Base-by-base conservation (phyloP, 2,888 invertebrate genomes). In the Alloscopus bannaensis region DNA sequence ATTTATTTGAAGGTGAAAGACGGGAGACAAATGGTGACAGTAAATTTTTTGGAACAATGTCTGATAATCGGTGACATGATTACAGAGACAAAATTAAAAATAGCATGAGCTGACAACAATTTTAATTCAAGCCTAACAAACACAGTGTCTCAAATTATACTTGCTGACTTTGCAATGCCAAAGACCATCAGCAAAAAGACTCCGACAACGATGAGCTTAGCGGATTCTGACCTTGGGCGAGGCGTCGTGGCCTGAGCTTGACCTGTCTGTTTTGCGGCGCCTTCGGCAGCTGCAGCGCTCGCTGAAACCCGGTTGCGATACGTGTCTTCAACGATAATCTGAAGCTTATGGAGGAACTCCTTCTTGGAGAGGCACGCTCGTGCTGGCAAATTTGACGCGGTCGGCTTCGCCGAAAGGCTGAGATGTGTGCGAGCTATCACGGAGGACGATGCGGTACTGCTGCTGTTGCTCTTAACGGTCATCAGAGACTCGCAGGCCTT, bases 331-430 rank as follows among this genome's bases (percentile, higher is more conserved):
- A 26, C 55, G 3, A 55, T 8, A 55, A 2, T 13, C 3, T 72
- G 29, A 26, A 73, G 18, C 22, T 57, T 73, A 24, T 57, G 11
- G 20, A 73, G 40, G 18, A 73, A 73, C 22, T 73, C 73, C 1
- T 22, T 45, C 18, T 65, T 73, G 42, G 55, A 65, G 45, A 57
- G 42, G 18, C 55, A 28, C 13, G 57, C 31, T 6, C 31, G 2
- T 16, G n/a, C 18, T 16, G 45, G n/a, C 3, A 45, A 16, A 45
- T 3, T 16, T 11, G 4, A n/a, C 18, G 45, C n/a, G 18, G 13
- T 45, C n/a, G 45, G n/a, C n/a, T 4, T 4, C n/a, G 18, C n/a
- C 3, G 18, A 45, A 4, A 45, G 3, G 3, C 18, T 3, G 13
- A 16, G 45, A 45, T 16, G 45, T 4, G 13, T 45, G 4, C 18